phyloP scores from a whole-genome alignment of 2,797 vertebrate genomes.

The Cichlasoma orientale region DNA sequence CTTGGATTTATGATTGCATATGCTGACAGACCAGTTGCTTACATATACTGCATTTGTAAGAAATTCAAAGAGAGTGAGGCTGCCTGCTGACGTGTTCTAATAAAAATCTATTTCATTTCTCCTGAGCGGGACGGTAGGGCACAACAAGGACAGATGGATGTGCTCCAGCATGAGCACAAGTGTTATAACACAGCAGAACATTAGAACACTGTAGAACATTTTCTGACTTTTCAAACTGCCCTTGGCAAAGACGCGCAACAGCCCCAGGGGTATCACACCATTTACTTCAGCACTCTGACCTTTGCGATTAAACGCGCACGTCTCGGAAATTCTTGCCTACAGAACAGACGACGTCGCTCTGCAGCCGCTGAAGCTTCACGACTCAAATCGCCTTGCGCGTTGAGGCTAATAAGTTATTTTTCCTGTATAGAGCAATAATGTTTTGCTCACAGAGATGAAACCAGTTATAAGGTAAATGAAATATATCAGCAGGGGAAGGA shows the following conservation, averaged over 20 bases:
- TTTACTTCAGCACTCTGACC: constrained; percentile 48
- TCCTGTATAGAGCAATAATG: constrained; percentile 1
- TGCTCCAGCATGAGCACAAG: neutral
- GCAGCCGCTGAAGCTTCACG: constrained; percentile 10
- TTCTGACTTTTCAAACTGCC: constrained; percentile 35
- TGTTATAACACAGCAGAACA: constrained; percentile 3
- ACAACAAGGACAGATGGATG: constrained; percentile 5
- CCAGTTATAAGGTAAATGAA: constrained; percentile 49
- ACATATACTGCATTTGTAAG: constrained; percentile 41
- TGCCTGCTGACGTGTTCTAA: constrained; percentile 1
- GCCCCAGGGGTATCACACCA: constrained; percentile 27
- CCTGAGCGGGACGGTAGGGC: constrained; percentile 15
- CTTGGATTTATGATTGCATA: constrained; percentile 74
- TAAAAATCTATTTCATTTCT: constrained; percentile 18
- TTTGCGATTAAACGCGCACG: constrained; percentile 52
- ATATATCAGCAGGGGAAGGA: constrained; percentile 44
- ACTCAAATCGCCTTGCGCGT: constrained; percentile 15
- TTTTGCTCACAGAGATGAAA: constrained; percentile 36
- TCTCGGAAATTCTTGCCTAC: constrained; percentile 28
- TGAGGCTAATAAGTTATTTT: constrained; percentile 21
- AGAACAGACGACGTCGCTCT: constrained; percentile 17
- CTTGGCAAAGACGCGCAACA: constrained; percentile 38
- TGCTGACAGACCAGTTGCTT: constrained; percentile 66
- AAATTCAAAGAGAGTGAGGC: constrained; percentile 3
- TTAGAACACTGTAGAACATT: constrained; percentile 24